These are phyloP conservation scores for Aleiodes testaceus DNA, from an alignment of 2,888 invertebrate species.

Conservation along the genomic window DNA sequence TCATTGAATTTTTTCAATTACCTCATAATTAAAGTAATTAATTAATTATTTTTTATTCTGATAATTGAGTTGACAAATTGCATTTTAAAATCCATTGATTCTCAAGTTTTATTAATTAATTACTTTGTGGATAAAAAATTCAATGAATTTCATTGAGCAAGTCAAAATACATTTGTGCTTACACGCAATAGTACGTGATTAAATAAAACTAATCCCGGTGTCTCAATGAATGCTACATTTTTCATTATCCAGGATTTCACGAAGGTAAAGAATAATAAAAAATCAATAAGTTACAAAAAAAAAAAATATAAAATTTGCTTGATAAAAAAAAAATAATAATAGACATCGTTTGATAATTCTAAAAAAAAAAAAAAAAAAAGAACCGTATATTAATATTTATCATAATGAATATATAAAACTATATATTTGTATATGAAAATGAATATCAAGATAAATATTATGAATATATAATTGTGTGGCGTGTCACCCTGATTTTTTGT, in stretches of 20 bases:
- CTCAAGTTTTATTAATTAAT: not conserved
- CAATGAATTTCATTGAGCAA: constrained; percentile 2
- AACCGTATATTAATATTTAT: constrained; percentile 51
- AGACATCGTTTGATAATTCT: constrained; percentile 56
- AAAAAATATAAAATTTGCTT: constrained; percentile 63
- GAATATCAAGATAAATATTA: constrained; percentile 28
- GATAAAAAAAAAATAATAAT: constrained; percentile 57
- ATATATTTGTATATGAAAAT: constrained; percentile 10
- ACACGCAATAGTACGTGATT: constrained; percentile 60
- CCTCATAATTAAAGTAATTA: no score
- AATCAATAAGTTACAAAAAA: constrained; percentile 65
- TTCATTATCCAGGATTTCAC: constrained; percentile 73
- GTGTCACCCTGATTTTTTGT: constrained; percentile 50
- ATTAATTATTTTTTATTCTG: no score
- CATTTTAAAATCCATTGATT: not conserved
- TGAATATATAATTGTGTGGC: constrained; percentile 47
- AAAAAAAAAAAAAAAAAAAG: constrained; percentile 3
- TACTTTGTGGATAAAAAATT: not conserved
- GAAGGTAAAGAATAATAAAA: constrained; percentile 71
- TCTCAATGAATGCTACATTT: constrained; percentile 72
- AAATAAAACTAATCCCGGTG: constrained; percentile 70
- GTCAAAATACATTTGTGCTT: constrained; percentile 28
- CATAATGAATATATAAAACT: constrained; percentile 46
- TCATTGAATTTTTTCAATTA: no score
- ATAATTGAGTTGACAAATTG: not conserved